Evolutionary conservation across 2,888 invertebrate genomes (phyloP), one percentile per base, ranked within the genome.

Genomic region (Epistrophe eligans): DNA sequence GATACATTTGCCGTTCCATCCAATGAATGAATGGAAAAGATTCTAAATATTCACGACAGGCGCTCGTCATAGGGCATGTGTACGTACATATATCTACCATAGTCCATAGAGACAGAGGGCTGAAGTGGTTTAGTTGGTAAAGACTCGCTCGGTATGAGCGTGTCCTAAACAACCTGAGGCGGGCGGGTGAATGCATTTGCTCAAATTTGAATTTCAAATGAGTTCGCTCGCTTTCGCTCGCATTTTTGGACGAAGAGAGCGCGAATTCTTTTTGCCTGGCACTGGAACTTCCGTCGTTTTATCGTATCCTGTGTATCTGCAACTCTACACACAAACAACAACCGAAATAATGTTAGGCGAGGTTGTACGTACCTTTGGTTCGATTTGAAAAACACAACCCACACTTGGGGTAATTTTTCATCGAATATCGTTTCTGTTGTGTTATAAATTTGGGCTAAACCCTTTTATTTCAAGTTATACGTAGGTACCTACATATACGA

Each of bases 141-240:
- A 45, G 45, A 64, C 24, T 45, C 24, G 43, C 35, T 66, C 17
- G 40, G 55, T 48, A 24, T 66, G 60, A 74, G 77, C 50, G 71
- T 73, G 74, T 81, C 64, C 77, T 79, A 64, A 45, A 67, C 45
- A 79, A 82, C 79, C 88, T 67, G 79, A 62, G 67, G 67, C 67
- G 17, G 48, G 48, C 50, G 87, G 79, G 76, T 71, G 83, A 84
- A 88, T 88, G 88, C 88, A 88, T 88, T 88, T 88, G 60, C 67
- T 19, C 48, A 43, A 88, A 88, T 88, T 88, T 88, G 88, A 88
- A 84, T 80, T 88, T 84, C 84, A 88, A 88, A 88, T 88, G 79
- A 88, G 88, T 70, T 55, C 40, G 48, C 35, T 40, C 55, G 60
- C 50, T 52, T 55, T 55, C 11, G 64, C 58, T 79, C 62, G 58